Base-by-base conservation (phyloP, 92 coral and sea anemone genomes). In the Zoanthus sansibaricus region DNA sequence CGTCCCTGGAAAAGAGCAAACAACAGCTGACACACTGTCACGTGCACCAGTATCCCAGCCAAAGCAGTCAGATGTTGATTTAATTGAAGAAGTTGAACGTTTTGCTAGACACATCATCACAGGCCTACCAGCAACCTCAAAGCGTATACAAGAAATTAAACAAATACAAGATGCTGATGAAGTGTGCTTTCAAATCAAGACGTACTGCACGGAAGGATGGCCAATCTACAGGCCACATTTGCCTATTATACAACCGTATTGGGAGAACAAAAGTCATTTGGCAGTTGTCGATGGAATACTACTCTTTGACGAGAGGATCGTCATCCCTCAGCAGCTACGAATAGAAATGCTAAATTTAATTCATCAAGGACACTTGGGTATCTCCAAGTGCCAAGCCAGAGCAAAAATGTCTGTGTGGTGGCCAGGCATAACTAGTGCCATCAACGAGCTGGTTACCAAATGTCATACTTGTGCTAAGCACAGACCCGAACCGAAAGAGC, bases 401-500 rank as follows among this genome's bases (percentile, higher is more conserved):
- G 94, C 94, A n/a, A 33, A 87, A 8, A 84, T 71, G 71, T 90
- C 93, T 10, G 90, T 87, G 66, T 90, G 91, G 93, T 85, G 93
- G 92, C 88, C 92, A 30, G 93, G 91, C 30, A 76, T 87, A 7
- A 80, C 79, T 61, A 86, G 10, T 15, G 51, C 76, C 18, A 73
- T 89, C 61, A 78, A 67, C 49, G 89, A 85, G 9, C 78, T 89
- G 85, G 89, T 84, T 12, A n/a, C 84, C 32, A 78, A 58, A 69
- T 90, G 90, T 77, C 18, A 13, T 71, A 92, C 90, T 37, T 90
- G 95, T 51, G 91, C 89, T 44, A 93, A 90, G 32, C 89, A 82
- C 10, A 82, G 75, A 11, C 91, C 91, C 13, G 82, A 58, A 47
- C 95, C 87, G 47, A 90, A 84, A 82, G 90, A 90, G 72, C 93